phyloP scores from a whole-genome alignment of 1,140 invertebrate genomes.

The Argopecten irradians region DNA sequence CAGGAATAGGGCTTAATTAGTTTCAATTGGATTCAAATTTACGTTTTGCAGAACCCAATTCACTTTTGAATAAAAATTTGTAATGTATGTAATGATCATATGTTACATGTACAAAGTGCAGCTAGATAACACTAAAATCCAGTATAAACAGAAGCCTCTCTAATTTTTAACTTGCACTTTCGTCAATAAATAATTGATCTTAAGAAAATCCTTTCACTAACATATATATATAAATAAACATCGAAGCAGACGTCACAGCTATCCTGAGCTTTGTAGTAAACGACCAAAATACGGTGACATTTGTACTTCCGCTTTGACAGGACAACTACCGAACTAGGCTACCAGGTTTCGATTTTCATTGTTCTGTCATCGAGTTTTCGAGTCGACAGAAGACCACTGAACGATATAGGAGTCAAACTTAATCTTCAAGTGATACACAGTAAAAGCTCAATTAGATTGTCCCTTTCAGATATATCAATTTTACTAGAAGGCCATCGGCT shows the following conservation, averaged over 20 bases:
- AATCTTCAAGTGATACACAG: not conserved
- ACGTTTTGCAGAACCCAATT: too few relatives aligned
- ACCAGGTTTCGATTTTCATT: not conserved
- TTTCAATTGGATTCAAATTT: too few relatives aligned
- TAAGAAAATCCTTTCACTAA: too few relatives aligned
- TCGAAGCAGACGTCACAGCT: not conserved
- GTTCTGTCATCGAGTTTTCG: not conserved
- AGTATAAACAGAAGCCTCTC: too few relatives aligned
- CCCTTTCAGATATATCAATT: not conserved
- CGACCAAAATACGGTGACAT: constrained; percentile 2
- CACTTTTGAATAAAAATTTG: too few relatives aligned
- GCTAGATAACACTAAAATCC: too few relatives aligned
- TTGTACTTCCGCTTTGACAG: not conserved
- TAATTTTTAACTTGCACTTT: too few relatives aligned
- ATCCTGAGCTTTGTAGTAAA: not conserved
- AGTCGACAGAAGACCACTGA: not conserved
- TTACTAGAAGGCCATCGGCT: not conserved
- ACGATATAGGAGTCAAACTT: not conserved
- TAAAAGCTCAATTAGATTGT: not conserved
- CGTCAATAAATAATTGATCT: too few relatives aligned
- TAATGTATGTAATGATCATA: too few relatives aligned
- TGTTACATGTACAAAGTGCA: too few relatives aligned
- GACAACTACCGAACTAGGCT: too few relatives aligned
- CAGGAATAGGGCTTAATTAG: too few relatives aligned
- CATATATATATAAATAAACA: constrained; percentile 12